Evolutionary conservation across 2,888 invertebrate species (phyloP), one percentile per base, ranked within the genome.

Genomic region (Sesamia inferens): DNA sequence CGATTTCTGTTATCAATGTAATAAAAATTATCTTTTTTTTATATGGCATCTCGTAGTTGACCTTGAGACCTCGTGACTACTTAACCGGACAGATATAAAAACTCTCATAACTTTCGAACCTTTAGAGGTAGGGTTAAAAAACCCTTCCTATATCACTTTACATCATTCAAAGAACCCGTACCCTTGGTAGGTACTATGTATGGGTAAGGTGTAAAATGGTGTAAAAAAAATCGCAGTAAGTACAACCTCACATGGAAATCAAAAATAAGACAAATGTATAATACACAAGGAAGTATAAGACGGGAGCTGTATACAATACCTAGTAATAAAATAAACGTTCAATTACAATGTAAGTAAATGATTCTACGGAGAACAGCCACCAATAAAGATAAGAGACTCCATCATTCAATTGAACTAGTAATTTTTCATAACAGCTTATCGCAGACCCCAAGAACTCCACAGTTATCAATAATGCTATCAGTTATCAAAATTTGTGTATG

Each of bases 371-470:
- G 58, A 78, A 22, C 57, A 71, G 24, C 51, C 24, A 22, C 24
- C n/a, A 55, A 70, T 71, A 73, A 70, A 73, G 58, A 70, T 71
- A 19, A 76, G 63, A 68, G 54, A 70, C 64, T 47, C 19, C 48
- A 79, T 75, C 68, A 79, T 71, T 79, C 63, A 79, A 71, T 83
- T 82, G 57, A 68, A 71, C 42, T 51, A 66, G 16, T 55, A 39
- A 48, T n/a, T n/a, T 80, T 67, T 83, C 54, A 58, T 76, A 80
- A 69, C 83, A 42, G 22, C 59, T 76, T 79, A 79, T 83, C 71
- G 48, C 61, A 68, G 48, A 62, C 71, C 58, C 58, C 71, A 67
- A 69, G 44, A 67, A 54, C 64, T 58, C 42, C 19, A 55, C 75
- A 59, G 22, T 64, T 68, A 65, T 71, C 61, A 74, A 62, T 55